Conservation (phyloP, 53 echinoderm and acorn worm genomes). For the Antedon mediterranea region DNA sequence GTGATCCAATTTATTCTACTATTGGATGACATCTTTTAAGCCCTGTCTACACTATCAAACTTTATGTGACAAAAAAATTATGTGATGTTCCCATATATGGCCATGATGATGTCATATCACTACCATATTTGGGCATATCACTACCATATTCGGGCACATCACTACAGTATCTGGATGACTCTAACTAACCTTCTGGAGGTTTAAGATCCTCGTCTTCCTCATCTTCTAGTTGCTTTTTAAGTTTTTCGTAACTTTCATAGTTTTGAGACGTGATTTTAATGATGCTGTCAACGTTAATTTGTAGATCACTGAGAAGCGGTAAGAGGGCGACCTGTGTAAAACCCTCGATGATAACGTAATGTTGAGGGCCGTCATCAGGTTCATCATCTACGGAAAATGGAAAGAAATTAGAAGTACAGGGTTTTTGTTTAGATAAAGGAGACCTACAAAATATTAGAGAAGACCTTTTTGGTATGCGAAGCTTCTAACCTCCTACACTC, state of each 20-base stretch:
- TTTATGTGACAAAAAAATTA: no score
- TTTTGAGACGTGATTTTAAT: slow-evolving; percentile 63
- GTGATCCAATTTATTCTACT: no score
- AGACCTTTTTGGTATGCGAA: no score
- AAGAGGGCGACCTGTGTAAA: slow-evolving; percentile 64
- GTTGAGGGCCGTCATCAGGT: slow-evolving; percentile 87
- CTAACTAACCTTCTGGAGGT: slow-evolving; percentile 50
- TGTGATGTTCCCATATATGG: no score
- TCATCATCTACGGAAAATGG: slow-evolving; percentile 60
- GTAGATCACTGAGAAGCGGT: slow-evolving; percentile 54
- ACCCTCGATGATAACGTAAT: slow-evolving; percentile 84
- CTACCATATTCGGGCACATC: no score
- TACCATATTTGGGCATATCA: no score
- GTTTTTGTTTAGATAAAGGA: not conserved
- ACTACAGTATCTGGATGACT: no score
- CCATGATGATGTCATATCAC: no score
- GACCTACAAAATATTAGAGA: not conserved
- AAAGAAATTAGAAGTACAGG: not conserved
- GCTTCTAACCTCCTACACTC: not conserved
- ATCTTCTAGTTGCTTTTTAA: slow-evolving; percentile 46
- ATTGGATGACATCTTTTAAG: no score
- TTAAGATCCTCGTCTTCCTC: slow-evolving; percentile 64
- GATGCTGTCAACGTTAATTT: slow-evolving; percentile 60
- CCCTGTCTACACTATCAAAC: no score
- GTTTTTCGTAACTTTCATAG: slow-evolving; percentile 58